Evolutionary conservation across 2,888 invertebrate genomes (phyloP).

Genomic region (Eupithecia tripunctaria): DNA sequence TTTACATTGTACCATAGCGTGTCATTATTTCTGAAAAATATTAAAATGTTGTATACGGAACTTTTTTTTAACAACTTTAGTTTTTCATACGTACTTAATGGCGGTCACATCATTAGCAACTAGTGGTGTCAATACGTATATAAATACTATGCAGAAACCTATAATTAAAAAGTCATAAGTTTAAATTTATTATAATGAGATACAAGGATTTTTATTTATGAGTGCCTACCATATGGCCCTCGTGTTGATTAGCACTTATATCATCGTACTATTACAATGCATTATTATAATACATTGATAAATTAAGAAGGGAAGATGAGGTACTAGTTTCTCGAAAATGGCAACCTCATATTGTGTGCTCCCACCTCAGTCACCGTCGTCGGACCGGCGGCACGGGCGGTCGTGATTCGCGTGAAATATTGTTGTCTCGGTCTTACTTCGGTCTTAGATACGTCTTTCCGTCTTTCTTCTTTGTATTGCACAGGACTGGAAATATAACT

Average conservation of each 20-base stretch:
- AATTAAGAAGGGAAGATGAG: no score
- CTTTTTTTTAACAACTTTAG: not conserved
- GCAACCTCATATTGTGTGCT: no score
- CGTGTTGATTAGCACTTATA: not conserved
- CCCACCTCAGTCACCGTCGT: no score
- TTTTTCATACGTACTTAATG: not conserved
- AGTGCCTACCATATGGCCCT: not conserved
- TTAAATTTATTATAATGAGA: not conserved
- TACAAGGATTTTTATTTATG: constrained; percentile 4
- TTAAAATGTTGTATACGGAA: not conserved
- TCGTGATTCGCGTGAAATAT: no score
- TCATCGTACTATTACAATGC: not conserved
- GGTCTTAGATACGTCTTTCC: no score
- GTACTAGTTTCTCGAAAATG: no score
- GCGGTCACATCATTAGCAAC: not conserved
- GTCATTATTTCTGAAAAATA: not conserved
- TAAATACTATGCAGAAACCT: not conserved
- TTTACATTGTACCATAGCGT: not conserved
- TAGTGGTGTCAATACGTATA: not conserved
- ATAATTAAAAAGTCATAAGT: constrained; percentile 6
- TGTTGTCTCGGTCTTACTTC: no score
- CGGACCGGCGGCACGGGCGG: no score
- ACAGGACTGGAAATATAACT: no score
- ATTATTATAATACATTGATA: no score
- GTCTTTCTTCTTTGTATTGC: no score